Evolutionary conservation across 2,888 invertebrate species (phyloP), one percentile per base, ranked within the genome.

Genomic region (Lasioglossum lativentre): DNA sequence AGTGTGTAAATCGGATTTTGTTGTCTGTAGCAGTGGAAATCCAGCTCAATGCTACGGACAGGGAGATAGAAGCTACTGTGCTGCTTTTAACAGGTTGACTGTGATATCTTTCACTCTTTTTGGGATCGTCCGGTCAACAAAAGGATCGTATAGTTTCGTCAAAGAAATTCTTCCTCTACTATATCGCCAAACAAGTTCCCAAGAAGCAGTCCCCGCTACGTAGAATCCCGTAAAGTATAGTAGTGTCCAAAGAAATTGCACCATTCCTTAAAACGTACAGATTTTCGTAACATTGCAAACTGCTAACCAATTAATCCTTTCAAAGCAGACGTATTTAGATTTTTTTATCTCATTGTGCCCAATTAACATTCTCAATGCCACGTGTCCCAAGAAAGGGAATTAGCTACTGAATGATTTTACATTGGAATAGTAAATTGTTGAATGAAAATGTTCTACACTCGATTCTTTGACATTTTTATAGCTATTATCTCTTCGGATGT

Each of bases 41-140:
- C 34, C 66, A 10, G 45, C 34, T 27, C 40, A 30, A 52, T 34
- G 38, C 52, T n/a, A 70, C 12, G n/a, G 3, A 30, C 8, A 66
- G 16, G 47, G 2, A 56, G 30, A 68, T 70, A 56, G 38, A 71
- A 27, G 30, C 19, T 56, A 8, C 23, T 70, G 19, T 4, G 19
- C 8, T 30, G n/a, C 52, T 77, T 68, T 23, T 78, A 40, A 71
- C 52, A 78, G 84, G 84, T 84, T 84, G 78, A 78, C 84, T 70
- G 30, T 16, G n/a, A 19, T 42, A 42, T 19, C 59, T 72, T 59
- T 52, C 23, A 52, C 23, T 23, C 52, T 52, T 52, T 2, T 52
- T 52, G 52, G 23, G 52, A 23, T 59, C 59, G 59, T 16, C 63
- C 8, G 8, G 0, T 23, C n/a, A 4, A 56, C 8, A 56, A 56